Base-by-base conservation (phyloP, 2,113 vertebrate species). In the Zootoca vivipara region DNA sequence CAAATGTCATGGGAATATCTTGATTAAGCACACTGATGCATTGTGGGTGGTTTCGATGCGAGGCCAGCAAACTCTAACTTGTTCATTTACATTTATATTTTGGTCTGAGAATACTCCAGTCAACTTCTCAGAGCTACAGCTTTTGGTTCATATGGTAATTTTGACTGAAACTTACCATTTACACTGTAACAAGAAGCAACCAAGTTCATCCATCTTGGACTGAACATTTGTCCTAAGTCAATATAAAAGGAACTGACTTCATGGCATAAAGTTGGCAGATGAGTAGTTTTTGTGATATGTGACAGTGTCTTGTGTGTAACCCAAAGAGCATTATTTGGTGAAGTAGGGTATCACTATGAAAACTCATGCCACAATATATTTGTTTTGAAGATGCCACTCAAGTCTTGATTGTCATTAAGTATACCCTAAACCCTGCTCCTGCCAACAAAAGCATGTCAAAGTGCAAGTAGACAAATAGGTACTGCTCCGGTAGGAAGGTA, bases 1-100 rank as follows among this genome's bases (percentile, higher is more conserved):
- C 30, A 89, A 89, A 89, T 82, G 33, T n/a, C 65, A 84, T 79
- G 7, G 5, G 87, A 72, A 88, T 75, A 72, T 46, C 84, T 72
- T 83, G n/a, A 33, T 33, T 28, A 77, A 10, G 28, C 30, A 26
- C 40, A 78, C 26, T 28, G 28, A 78, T 52, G 58, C 67, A 56
- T 26, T 67, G 26, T 65, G 74, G 62, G 26, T 8, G 24, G 26
- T 67, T 77, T 38, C 56, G 42, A 86, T 74, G 3, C n/a, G 69
- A 80, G 13, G 84, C 35, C 83, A 81, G 6, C 35, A 82, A 72
- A 78, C 0, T 10, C 85, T 7, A 85, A 30, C 56, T 65, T 89
- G 12, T 69, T 13, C 1, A 20, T n/a, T 69, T 89, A 86, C 90
- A 73, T 8, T 38, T 42, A 58, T 70, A 86, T 85, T 73, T 52